phyloP scores from a whole-genome alignment of 2,797 vertebrate genomes.

The Acipenser transmontanus region DNA sequence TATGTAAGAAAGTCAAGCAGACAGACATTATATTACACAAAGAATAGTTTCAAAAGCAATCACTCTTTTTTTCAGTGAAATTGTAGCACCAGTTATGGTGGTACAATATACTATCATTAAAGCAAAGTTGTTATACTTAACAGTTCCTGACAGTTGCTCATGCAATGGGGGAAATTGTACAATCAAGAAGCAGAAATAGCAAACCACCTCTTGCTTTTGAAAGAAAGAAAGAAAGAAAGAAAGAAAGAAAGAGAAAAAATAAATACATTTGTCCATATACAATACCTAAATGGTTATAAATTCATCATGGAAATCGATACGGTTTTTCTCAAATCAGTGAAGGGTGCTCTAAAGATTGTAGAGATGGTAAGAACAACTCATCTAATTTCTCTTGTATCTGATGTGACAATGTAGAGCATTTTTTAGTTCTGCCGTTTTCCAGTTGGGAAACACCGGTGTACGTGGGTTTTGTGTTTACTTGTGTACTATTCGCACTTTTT shows the following conservation, averaged over 20 bases:
- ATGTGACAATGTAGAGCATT: background rate
- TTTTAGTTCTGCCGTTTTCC: background rate
- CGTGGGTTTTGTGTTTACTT: background rate
- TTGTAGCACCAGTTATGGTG: no score
- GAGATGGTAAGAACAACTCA: slow-evolving; percentile 47
- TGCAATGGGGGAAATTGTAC: slow-evolving; percentile 10
- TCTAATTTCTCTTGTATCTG: no score
- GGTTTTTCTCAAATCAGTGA: slow-evolving; percentile 45
- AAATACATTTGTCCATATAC: background rate
- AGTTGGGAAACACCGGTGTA: background rate
- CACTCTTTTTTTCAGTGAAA: no score
- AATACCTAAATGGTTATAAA: background rate
- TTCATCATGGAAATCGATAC: slow-evolving; percentile 34
- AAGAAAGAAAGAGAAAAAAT: background rate
- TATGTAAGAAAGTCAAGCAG: no score
- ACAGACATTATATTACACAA: no score
- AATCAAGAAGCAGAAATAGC: slow-evolving; percentile 13
- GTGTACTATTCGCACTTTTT: background rate
- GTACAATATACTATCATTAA: background rate
- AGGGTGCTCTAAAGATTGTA: slow-evolving; percentile 48
- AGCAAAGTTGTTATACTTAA: background rate
- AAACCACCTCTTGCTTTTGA: no score
- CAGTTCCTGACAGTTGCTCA: background rate
- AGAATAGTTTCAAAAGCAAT: no score
- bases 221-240: no score